Base-by-base conservation (phyloP, 2,888 invertebrate species). In the Metellina segmentata region DNA sequence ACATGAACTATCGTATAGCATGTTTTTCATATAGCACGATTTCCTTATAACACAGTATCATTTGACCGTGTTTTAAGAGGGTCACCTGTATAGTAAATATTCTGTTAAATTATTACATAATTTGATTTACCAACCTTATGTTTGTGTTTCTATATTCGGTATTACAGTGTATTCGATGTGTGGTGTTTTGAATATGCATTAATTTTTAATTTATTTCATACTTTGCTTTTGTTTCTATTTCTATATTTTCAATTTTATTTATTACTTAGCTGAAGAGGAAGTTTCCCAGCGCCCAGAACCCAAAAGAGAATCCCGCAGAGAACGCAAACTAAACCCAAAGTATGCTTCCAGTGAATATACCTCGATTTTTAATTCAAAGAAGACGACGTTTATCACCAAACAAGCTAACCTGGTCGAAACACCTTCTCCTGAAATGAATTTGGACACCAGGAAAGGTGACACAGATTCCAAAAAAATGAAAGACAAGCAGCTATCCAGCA, bases 331-430 rank as follows among this genome's bases (percentile, higher is more conserved):
- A 49, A 95, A 95, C 93, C 94, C 94, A 75, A 94, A 94, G 92
- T 95, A 95, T 93, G 93, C 94, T 52, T 95, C 95, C 0, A 95
- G 94, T 83, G 95, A 95, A 89, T 95, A 95, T 93, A 94, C 94
- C 16, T 94, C 95, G 5, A 94, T 95, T 34, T 95, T 94, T 92
- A 94, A 94, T 11, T 89, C 86, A 52, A 92, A 78, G 52, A 86
- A 78, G 74, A 78, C 78, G 19, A 78, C 79, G 13, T 91, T 91
- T 34, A 91, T 92, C 16, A 91, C 90, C 9, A 91, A 91, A 48
- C 90, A 86, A 77, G 19, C 13, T 4, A 77, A 20, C 20, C 53
- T 8, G 9, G 71, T n/a, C 52, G 52, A 71, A 70, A 34, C n/a
- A n/a, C 69, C 75, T 48, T 34, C 82, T 19, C 49, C 19, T 20